Evolutionary conservation across 92 coral and sea anemone species (phyloP).

Genomic region (Meandrina meandrites): DNA sequence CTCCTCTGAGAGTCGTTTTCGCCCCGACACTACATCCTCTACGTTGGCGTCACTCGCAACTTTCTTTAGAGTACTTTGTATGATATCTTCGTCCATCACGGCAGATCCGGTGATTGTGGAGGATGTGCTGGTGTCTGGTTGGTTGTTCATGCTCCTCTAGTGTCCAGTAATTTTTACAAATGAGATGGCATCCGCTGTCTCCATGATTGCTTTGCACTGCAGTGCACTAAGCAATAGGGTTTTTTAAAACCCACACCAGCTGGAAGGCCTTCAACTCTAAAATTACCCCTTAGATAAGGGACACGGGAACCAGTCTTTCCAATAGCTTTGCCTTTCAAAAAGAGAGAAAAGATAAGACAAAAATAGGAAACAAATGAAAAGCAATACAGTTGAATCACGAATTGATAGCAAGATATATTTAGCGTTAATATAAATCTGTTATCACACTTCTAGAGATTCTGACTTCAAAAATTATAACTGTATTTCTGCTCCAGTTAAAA

Average conservation of each 20-base stretch:
- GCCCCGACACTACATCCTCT: neutral
- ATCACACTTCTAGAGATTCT: too few species aligned
- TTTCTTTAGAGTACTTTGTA: neutral
- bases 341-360: neutral
- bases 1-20: neutral
- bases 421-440: too few species aligned
- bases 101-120: neutral
- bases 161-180: conserved; percentile 5
- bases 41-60: neutral
- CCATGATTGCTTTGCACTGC: conserved; percentile 57
- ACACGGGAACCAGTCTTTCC: conserved; percentile 44
- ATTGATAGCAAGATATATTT: too few species aligned
- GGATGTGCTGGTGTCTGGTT: neutral
- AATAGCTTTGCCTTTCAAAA: conserved; percentile 52
- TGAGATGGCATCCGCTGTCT: conserved; percentile 36
- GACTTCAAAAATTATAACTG: too few species aligned
- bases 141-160: neutral
- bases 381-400: too few species aligned
- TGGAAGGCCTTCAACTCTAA: conserved; percentile 50
- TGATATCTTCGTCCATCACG: neutral
- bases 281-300: conserved; percentile 56
- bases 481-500: too few species aligned
- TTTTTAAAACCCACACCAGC: conserved; percentile 50
- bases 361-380: too few species aligned
- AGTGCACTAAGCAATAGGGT: conserved; percentile 48